Evolutionary conservation across 1,140 invertebrate species (phyloP), one percentile per base, ranked within the genome.

Genomic region (Heliconius himera): DNA sequence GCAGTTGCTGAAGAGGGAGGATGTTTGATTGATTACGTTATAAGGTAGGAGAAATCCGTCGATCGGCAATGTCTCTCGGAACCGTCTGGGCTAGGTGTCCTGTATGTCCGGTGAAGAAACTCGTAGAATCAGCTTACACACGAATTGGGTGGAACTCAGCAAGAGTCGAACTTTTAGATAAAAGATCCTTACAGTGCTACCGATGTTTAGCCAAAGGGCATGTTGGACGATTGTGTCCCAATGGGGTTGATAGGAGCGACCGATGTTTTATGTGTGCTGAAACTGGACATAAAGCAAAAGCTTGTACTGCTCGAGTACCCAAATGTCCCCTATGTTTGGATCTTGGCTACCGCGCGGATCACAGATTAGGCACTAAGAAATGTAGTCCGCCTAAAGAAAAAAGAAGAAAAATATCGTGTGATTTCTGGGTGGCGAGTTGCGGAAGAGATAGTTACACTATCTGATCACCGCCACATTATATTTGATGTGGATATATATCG

Each of bases 381-480:
- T 56, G 54, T 56, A n/a, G n/a, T 9, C 54, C 54, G 54, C n/a
- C 54, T 56, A 41, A 56, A 56, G 54, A n/a, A 56, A 22, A 56
- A 56, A 56, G n/a, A 8, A n/a, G 54, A n/a, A 56, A 56, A n/a
- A n/a, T n/a, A n/a, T 1, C 78, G 56, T 0, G 26, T 82, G n/a
- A 33, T 87, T 0, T 38, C 29, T 3, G 76, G 72, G 0, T 90
- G 88, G 88, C 54, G 82, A n/a, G 86, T 91, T 1, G 80, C 82
- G 9, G 82, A 88, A 54, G 83, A 87, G 0, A 49, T 84, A 33
- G 84, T 81, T 18, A 87, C 88, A 0, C 80, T 85, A 0, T 91
- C 89, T 13, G 87, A 92, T 66, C 87, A 91, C 70, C 84, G 84
- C 22, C 83, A 88, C 72, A 90, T 92, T 13, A 54, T 51, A 0